These are phyloP conservation scores for Eupithecia pulchellata DNA, from an alignment of 2,888 invertebrate species.

Conservation along the genomic window DNA sequence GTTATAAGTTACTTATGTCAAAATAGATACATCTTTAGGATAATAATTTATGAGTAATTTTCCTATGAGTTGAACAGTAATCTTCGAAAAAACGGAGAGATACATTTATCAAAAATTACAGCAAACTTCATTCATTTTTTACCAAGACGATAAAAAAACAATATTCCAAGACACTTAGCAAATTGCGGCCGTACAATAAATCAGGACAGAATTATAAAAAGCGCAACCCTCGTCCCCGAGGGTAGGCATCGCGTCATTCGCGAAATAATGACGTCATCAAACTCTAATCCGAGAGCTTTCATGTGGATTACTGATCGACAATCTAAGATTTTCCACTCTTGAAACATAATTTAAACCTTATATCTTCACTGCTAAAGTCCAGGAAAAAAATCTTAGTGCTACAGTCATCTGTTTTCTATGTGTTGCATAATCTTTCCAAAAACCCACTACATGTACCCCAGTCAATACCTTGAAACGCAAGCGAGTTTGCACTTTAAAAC, in stretches of 20 bases:
- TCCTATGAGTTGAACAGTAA: background rate
- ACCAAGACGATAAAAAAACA: conserved; percentile 18
- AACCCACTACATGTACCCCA: conserved; percentile 59
- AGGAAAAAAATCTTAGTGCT: background rate
- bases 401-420: conserved; percentile 28
- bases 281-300: conserved; percentile 85
- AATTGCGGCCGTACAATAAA: conserved; percentile 71
- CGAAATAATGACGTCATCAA: conserved; percentile 85
- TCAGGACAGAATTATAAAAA: conserved; percentile 62
- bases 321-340: conserved; percentile 33
- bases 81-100: background rate
- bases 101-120: conserved; percentile 30
- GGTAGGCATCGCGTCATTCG: conserved; percentile 78
- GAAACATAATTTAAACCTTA: conserved; percentile 51
- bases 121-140: conserved; percentile 14
- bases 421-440: conserved; percentile 56
- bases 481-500: conserved; percentile 48
- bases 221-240: conserved; percentile 60
- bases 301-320: conserved; percentile 78
- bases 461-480: conserved; percentile 44
- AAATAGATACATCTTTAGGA: background rate
- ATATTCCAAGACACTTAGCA: conserved; percentile 46
- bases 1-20: no score
- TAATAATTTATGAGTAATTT: background rate
- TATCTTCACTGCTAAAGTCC: conserved; percentile 19